Conservation (phyloP, 2,888 invertebrate genomes). For the Hemithea aestivaria region DNA sequence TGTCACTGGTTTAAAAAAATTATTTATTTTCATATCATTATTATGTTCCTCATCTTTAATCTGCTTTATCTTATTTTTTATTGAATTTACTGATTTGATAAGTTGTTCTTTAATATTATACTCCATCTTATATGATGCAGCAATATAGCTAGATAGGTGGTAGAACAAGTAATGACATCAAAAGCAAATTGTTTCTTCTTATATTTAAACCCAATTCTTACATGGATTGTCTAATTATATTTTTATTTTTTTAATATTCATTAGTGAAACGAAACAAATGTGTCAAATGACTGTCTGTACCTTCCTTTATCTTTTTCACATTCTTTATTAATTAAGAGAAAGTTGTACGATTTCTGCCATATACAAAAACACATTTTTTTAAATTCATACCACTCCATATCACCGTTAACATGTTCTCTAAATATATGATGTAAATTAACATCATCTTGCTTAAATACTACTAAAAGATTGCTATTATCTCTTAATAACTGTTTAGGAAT, state of each 20-base stretch:
- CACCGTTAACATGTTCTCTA: slow-evolving; percentile 31
- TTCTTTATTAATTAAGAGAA: slow-evolving; percentile 14
- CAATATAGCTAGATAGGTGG: too few relatives aligned
- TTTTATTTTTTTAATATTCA: neutral
- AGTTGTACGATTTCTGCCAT: slow-evolving; percentile 6
- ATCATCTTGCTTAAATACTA: slow-evolving; percentile 35
- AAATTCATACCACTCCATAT: slow-evolving; percentile 28
- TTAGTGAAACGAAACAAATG: slow-evolving; percentile 6
- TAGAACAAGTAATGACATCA: too few relatives aligned
- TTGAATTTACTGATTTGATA: slow-evolving; percentile 1
- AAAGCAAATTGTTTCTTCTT: too few relatives aligned
- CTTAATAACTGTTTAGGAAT: slow-evolving; percentile 32
- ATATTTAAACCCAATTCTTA: too few relatives aligned
- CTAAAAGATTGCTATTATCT: slow-evolving; percentile 17
- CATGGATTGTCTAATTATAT: too few relatives aligned
- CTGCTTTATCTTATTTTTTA: slow-evolving; percentile 3
- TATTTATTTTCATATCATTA: too few relatives aligned
- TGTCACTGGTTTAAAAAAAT: too few relatives aligned
- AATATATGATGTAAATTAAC: slow-evolving; percentile 34
- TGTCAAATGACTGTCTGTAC: slow-evolving; percentile 15
- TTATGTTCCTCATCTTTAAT: neutral
- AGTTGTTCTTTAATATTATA: slow-evolving; percentile 2
- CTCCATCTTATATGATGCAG: neutral
- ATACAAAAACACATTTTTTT: slow-evolving; percentile 6
- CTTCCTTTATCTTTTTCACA: slow-evolving; percentile 9